Evolutionary conservation across 2,888 invertebrate genomes (phyloP).

Genomic region (Lamproptera curius): DNA sequence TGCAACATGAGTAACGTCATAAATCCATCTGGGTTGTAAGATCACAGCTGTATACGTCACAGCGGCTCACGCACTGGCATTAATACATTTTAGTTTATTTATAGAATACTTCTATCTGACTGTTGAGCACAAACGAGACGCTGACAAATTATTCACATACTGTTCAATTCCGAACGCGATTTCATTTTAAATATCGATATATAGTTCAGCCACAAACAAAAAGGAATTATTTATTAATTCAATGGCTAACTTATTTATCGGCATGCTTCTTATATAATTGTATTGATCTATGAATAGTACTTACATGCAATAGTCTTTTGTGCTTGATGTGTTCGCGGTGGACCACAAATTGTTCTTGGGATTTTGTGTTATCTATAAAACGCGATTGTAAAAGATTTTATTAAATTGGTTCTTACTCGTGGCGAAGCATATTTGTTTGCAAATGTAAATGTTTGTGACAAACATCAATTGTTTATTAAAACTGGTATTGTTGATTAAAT

Average conservation of each 20-base stretch:
- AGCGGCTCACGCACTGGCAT: constrained; percentile 29
- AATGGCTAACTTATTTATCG: constrained; percentile 23
- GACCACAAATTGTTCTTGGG: background rate
- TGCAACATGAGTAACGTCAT: constrained; percentile 24
- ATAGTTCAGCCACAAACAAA: constrained; percentile 18
- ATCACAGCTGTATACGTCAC: constrained; percentile 26
- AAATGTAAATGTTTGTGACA: too few relatives aligned
- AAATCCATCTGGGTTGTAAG: constrained; percentile 25
- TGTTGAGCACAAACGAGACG: constrained; percentile 16
- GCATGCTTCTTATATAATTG: constrained; percentile 19
- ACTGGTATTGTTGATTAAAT: too few relatives aligned
- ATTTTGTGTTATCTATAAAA: background rate
- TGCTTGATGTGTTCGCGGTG: background rate
- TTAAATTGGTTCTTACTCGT: too few relatives aligned
- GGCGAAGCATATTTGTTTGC: too few relatives aligned
- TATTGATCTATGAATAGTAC: constrained; percentile 1
- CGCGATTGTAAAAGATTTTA: too few relatives aligned
- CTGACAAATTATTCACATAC: constrained; percentile 27
- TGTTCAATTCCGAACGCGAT: too few relatives aligned
- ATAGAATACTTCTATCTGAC: constrained; percentile 28
- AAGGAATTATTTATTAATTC: constrained; percentile 20
- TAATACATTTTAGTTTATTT: constrained; percentile 33
- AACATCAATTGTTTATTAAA: too few relatives aligned
- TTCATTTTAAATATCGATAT: constrained; percentile 27
- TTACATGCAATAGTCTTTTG: background rate